Evolutionary conservation across 2,888 invertebrate species (phyloP).

Genomic region (Melieria omissa): DNA sequence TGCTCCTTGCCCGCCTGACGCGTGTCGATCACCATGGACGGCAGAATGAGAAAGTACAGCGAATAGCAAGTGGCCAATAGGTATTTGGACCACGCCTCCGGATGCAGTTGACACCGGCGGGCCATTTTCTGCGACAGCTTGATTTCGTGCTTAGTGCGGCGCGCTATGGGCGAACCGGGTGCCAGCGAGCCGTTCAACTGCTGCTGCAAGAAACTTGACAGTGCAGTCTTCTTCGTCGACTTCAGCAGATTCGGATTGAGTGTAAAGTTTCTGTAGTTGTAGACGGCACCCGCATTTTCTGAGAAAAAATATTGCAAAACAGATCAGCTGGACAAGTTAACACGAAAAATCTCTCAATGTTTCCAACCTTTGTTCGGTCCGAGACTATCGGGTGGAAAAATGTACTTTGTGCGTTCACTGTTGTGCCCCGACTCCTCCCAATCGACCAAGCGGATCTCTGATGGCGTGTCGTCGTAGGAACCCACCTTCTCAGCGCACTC

Average conservation of each 20-base stretch:
- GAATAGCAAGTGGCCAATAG: slow-evolving; percentile 89
- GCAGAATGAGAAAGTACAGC: slow-evolving; percentile 95
- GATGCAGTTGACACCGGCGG: slow-evolving; percentile 73
- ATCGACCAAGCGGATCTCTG: slow-evolving; percentile 79
- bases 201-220: slow-evolving; percentile 60
- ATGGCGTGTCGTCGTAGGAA: slow-evolving; percentile 68
- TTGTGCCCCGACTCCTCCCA: slow-evolving; percentile 82
- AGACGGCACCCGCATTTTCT: slow-evolving; percentile 58
- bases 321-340: not conserved
- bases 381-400: slow-evolving; percentile 88
- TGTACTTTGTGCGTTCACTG: slow-evolving; percentile 93
- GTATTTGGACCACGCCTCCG: slow-evolving; percentile 93
- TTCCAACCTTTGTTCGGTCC: slow-evolving; percentile 45
- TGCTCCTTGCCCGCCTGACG: slow-evolving; percentile 79
- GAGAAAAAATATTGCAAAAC: slow-evolving; percentile 19
- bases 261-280: slow-evolving; percentile 73
- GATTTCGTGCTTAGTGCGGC: slow-evolving; percentile 95
- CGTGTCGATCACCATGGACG: slow-evolving; percentile 81
- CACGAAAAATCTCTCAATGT: not conserved
- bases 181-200: slow-evolving; percentile 66
- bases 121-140: slow-evolving; percentile 84
- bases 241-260: slow-evolving; percentile 73
- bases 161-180: slow-evolving; percentile 90
- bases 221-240: slow-evolving; percentile 56
- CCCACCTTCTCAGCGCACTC: slow-evolving; percentile 90